A percentile compares a stretch with the other conserved stretches of the same genome.
Conservation (phyloP, 2,888 invertebrate species). For the Tetragonula carbonaria region DNA sequence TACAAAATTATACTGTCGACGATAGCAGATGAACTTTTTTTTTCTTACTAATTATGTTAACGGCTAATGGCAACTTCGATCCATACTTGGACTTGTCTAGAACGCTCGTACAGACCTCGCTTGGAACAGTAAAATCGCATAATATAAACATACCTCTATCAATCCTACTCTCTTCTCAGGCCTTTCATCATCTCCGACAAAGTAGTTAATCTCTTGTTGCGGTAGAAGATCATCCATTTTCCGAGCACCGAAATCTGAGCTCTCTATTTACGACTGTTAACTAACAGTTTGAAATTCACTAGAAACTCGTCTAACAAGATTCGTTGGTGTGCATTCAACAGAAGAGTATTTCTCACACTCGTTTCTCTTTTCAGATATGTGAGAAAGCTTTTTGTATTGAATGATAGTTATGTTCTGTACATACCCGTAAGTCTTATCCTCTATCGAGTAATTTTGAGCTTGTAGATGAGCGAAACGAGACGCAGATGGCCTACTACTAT, state of each 20-base stretch:
- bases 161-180: conserved; percentile 66
- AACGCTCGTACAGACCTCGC: conserved; percentile 34
- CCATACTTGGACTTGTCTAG: conserved; percentile 57
- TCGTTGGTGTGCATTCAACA: conserved; percentile 48
- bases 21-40: not conserved
- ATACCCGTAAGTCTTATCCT: conserved; percentile 90
- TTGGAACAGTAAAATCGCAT: conserved; percentile 64
- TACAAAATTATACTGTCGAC: not conserved
- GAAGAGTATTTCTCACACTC: conserved; percentile 62
- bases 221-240: conserved; percentile 68
- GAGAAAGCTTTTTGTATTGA: conserved; percentile 63
- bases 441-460: conserved; percentile 92
- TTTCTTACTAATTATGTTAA: conserved; percentile 14
- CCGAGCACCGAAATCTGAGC: conserved; percentile 69
- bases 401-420: conserved; percentile 62
- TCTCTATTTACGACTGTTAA: conserved; percentile 70
- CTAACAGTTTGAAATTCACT: conserved; percentile 71
- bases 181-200: conserved; percentile 66
- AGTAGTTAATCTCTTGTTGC: conserved; percentile 65
- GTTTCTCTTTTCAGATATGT: conserved; percentile 8
- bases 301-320: conserved; percentile 60
- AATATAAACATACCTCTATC: conserved; percentile 71
- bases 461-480: conserved; percentile 90
- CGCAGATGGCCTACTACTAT: conserved; percentile 89
- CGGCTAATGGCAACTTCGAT: conserved; percentile 9